These are phyloP conservation scores for Haliclona indistincta DNA, from an alignment of 37 sponge, comb jelly and placozoan species.

Conservation along the genomic window DNA sequence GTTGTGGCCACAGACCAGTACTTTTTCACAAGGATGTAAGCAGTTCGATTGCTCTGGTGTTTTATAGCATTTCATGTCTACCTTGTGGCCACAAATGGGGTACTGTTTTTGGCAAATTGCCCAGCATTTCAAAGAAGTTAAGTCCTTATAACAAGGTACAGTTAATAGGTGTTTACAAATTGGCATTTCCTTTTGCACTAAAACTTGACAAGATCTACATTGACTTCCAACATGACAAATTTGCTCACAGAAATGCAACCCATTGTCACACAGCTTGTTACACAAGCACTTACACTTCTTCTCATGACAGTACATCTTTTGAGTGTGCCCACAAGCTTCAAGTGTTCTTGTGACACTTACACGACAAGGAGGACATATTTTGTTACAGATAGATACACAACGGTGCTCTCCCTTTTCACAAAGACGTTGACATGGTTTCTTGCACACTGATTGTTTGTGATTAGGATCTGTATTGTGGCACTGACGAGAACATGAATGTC, in stretches of 20 bases:
- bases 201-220: conserved; percentile 22
- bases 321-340: conserved; percentile 46
- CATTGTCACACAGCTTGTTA: conserved; percentile 18
- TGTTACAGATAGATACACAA: conserved; percentile 26
- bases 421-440: conserved; percentile 35
- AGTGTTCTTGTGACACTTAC: conserved; percentile 29
- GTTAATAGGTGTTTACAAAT: neutral
- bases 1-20: no score
- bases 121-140: neutral
- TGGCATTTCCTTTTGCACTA: conserved; percentile 29
- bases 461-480: conserved; percentile 67
- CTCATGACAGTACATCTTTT: conserved; percentile 39
- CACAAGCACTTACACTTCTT: conserved; percentile 30
- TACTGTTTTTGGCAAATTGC: neutral
- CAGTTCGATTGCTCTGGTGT: no score
- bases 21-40: no score
- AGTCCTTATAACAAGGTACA: conserved; percentile 29
- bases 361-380: conserved; percentile 35
- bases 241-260: no score
- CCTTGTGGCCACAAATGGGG: no score
- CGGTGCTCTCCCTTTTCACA: conserved; percentile 25
- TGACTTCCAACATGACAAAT: no score
- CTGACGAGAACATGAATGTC: conserved; percentile 57
- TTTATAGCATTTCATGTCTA: no score
- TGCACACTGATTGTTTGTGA: conserved; percentile 61